Base-by-base conservation (phyloP, 2,797 vertebrate genomes). In the Hippocampus kuda region DNA sequence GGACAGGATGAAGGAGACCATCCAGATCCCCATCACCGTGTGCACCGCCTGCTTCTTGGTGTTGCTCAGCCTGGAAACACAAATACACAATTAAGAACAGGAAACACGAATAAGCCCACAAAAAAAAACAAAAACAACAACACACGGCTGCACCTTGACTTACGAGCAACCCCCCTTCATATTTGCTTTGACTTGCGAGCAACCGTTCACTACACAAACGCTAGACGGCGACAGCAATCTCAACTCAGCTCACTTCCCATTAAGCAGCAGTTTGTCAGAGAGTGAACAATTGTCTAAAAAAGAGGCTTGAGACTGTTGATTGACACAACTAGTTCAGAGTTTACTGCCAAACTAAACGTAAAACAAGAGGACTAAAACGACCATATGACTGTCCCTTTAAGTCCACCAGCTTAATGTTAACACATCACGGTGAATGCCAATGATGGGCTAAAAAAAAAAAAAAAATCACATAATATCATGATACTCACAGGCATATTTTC, bases 11-110 rank as follows among this genome's bases (percentile, higher is more conserved):
- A 97, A 97, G 51, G 95, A 96, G 62, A 96, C 95, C 95, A 95
- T 96, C 95, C 95, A 97, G 87, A 97, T 95, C 51, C 94, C 95
- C 94, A 96, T 95, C 71, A 97, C 94, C 0, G 94, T 96, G 84
- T 97, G 95, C 18, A 97, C 92, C 0, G 94, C 95, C 87, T 97
- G 95, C 84, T 97, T 97, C 90, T 94, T 94, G 63, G 95, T 92
- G 61, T 97, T 96, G 85, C 95, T 96, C 78, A 97, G 77, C 89
- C 95, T 97, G 81, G 0, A 71, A 78, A 38, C 51, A 83, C 57
- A 79, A 77, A 41, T 38, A 71, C 5, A 80, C 18, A 65, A 72
- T 78, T 77, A 24, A 62, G 38, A 16, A 20, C 30, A 49, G 8
- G n/a, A 49, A 49, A 65, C 30, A 38, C 42, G 2, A 44, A 44